A percentile compares a stretch with the other conserved stretches of the same genome.
These are phyloP conservation scores for Cephus sareptanus DNA, from an alignment of 2,888 invertebrate genomes.

Conservation along the genomic window DNA sequence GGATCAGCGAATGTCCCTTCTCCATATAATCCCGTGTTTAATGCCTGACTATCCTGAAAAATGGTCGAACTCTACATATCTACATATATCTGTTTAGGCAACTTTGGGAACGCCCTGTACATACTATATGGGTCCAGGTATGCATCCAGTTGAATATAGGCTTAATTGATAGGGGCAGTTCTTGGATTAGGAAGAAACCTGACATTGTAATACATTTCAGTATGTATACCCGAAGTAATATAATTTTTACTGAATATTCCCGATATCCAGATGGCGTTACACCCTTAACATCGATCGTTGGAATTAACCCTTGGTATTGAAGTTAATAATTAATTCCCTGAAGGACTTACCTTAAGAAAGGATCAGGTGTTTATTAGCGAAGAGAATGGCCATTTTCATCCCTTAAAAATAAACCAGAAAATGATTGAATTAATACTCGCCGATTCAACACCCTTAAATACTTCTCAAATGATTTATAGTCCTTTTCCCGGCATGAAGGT, in stretches of 20 bases:
- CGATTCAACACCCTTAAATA: not conserved
- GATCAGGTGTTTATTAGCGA: not conserved
- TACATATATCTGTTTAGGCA: not conserved
- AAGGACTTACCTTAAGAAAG: not conserved
- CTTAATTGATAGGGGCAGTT: not conserved
- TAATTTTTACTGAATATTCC: not conserved
- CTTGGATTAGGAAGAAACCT: not conserved
- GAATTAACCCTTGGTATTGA: not conserved
- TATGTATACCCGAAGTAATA: not conserved
- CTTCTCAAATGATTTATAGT: not conserved
- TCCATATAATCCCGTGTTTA: conserved; percentile 26
- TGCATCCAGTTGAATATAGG: not conserved
- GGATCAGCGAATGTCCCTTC: conserved; percentile 26
- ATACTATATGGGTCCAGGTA: not conserved
- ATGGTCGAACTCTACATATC: conserved; percentile 10
- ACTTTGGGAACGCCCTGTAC: not conserved
- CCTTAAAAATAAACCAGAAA: conserved; percentile 1
- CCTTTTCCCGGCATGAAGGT: not conserved
- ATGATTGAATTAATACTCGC: not conserved
- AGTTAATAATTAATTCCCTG: not conserved
- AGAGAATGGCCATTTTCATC: not conserved
- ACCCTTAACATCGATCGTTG: not conserved
- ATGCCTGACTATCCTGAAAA: conserved; percentile 35
- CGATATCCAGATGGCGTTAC: not conserved
- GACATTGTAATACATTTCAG: not conserved